phyloP scores from a whole-genome alignment of 2,888 invertebrate species.

The Mythimna lalbum region DNA sequence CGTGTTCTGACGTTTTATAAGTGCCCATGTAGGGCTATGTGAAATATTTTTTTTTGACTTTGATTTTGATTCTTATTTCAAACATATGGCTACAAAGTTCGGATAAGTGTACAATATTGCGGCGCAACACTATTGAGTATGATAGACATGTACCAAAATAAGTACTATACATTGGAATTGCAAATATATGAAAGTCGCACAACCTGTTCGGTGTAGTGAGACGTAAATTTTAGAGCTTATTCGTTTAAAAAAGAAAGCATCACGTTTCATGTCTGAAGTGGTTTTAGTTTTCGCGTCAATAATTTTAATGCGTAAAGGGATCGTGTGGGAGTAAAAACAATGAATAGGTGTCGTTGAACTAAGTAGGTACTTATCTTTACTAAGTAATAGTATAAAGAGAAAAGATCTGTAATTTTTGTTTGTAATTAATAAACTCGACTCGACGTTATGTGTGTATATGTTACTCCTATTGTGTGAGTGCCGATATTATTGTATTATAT shows the following conservation, averaged over 20 bases:
- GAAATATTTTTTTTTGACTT: too few species aligned
- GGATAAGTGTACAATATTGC: slow-evolving; percentile 15
- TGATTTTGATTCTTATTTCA: slow-evolving; percentile 23
- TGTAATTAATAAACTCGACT: too few species aligned
- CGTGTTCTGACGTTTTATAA: too few species aligned
- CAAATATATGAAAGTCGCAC: slow-evolving; percentile 44
- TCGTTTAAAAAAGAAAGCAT: slow-evolving; percentile 25
- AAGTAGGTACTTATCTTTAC: not conserved
- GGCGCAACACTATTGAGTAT: slow-evolving; percentile 29
- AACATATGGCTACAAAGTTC: slow-evolving; percentile 15
- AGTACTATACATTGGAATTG: slow-evolving; percentile 52
- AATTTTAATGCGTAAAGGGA: slow-evolving; percentile 23
- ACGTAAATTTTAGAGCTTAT: slow-evolving; percentile 45
- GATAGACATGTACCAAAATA: not conserved
- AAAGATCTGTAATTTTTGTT: not conserved
- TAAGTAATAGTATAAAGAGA: too few species aligned
- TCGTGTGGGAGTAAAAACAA: slow-evolving; percentile 2
- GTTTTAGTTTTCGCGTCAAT: slow-evolving; percentile 31
- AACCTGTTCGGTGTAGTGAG: slow-evolving; percentile 51
- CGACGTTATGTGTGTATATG: too few species aligned
- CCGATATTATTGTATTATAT: too few species aligned
- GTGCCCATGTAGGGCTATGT: too few species aligned
- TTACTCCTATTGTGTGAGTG: too few species aligned
- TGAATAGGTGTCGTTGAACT: not conserved
- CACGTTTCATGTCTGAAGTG: slow-evolving; percentile 21